Evolutionary conservation across 2,888 invertebrate species (phyloP).

Genomic region (Drosophila sordidula): DNA sequence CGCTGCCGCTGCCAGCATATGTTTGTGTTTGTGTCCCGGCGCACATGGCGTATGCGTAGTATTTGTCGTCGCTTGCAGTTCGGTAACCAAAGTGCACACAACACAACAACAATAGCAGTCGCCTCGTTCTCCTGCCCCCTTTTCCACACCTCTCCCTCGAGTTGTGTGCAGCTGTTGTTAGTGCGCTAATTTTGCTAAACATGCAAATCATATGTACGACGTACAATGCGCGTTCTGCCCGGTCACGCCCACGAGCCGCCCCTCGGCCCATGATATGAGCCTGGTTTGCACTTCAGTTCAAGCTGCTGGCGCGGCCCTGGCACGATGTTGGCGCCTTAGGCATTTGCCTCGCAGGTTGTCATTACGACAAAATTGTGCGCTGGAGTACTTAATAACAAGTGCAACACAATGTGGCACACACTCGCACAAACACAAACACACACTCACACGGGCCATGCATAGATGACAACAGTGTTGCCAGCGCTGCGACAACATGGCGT

Average conservation of each 20-base stretch:
- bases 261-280: slow-evolving; percentile 9
- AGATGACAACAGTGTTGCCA: slow-evolving; percentile 55
- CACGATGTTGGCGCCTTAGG: slow-evolving; percentile 75
- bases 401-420: slow-evolving; percentile 74
- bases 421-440: not conserved
- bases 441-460: slow-evolving; percentile 9
- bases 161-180: slow-evolving; percentile 72
- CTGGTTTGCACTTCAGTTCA: slow-evolving; percentile 63
- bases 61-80: slow-evolving; percentile 65
- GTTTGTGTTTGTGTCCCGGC: slow-evolving; percentile 19
- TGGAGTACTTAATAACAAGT: slow-evolving; percentile 79
- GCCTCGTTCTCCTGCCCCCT: slow-evolving; percentile 1
- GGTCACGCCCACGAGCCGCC: slow-evolving; percentile 27
- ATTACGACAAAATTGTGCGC: slow-evolving; percentile 77
- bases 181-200: slow-evolving; percentile 80
- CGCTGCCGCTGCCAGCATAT: not conserved
- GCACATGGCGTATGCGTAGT: slow-evolving; percentile 72
- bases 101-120: slow-evolving; percentile 19
- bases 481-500: slow-evolving; percentile 66
- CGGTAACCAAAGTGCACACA: slow-evolving; percentile 68
- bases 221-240: slow-evolving; percentile 33
- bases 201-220: slow-evolving; percentile 77
- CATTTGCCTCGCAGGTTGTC: slow-evolving; percentile 78
- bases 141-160: not conserved
- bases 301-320: slow-evolving; percentile 71